phyloP scores from a whole-genome alignment of 1,140 invertebrate genomes.

The Drosophila melanica region DNA sequence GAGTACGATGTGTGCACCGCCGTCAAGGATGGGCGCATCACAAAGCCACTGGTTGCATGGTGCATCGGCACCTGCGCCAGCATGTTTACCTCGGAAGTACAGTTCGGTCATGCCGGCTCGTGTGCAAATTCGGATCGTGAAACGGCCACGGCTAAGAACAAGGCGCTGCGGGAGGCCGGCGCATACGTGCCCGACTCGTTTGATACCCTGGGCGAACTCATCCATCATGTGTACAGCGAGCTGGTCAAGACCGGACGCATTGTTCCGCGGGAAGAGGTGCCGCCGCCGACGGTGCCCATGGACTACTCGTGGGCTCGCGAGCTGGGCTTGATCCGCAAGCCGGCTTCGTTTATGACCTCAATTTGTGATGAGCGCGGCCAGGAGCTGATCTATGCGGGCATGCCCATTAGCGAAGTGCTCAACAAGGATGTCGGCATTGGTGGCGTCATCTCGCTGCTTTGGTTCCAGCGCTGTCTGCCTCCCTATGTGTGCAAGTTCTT shows the following conservation, averaged over 20 bases:
- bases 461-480: conserved; percentile 99
- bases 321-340: conserved; percentile 98
- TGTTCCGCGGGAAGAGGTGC: conserved; percentile 94
- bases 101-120: conserved; percentile 99
- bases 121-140: conserved; percentile 98
- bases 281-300: conserved; percentile 99
- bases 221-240: conserved; percentile 90
- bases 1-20: conserved; percentile 98
- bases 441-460: conserved; percentile 97
- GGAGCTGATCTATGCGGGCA: conserved; percentile 98
- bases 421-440: conserved; percentile 97
- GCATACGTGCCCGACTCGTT: conserved; percentile 97
- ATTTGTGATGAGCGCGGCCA: conserved; percentile 99
- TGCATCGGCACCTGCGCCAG: conserved; percentile 97
- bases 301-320: conserved; percentile 99
- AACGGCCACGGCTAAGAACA: conserved; percentile 97
- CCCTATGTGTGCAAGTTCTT: conserved; percentile 98
- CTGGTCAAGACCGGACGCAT: conserved; percentile 93
- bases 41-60: conserved; percentile 98
- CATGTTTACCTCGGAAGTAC: conserved; percentile 99
- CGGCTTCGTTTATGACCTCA: conserved; percentile 99
- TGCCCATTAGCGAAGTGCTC: conserved; percentile 97
- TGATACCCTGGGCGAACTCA: conserved; percentile 91
- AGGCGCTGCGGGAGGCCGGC: conserved; percentile 91
- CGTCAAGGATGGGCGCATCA: conserved; percentile 91